A percentile compares a stretch with the other conserved stretches of the same genome.
These are phyloP conservation scores for Tiliacea aurago DNA, from an alignment of 2,888 invertebrate genomes.

Conservation along the genomic window DNA sequence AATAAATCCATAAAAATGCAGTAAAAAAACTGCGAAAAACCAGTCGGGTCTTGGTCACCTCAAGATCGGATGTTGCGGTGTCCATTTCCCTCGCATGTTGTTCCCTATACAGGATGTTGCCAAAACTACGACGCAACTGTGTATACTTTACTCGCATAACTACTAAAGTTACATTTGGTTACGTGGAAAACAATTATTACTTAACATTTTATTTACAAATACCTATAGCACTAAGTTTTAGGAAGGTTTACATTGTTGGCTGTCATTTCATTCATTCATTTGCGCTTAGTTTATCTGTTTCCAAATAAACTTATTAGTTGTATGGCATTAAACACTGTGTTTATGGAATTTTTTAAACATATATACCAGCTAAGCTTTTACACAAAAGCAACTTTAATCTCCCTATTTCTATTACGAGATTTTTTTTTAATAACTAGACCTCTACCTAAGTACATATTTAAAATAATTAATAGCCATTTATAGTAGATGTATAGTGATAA, in stretches of 20 bases:
- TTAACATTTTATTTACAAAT: conserved; percentile 75
- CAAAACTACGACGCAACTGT: conserved; percentile 80
- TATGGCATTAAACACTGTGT: neutral
- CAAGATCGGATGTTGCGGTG: conserved; percentile 87
- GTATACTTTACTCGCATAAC: conserved; percentile 76
- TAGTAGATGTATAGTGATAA: conserved; percentile 55
- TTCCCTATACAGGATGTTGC: conserved; percentile 87
- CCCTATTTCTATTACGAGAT: neutral
- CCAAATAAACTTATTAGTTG: conserved; percentile 9
- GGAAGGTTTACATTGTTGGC: conserved; percentile 57
- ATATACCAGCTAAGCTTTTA: neutral
- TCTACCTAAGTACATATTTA: conserved; percentile 9
- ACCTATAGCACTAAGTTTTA: conserved; percentile 63
- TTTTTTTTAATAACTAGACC: conserved; percentile 16
- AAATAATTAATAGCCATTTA: conserved; percentile 47
- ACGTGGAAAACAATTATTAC: conserved; percentile 76
- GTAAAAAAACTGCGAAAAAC: conserved; percentile 58
- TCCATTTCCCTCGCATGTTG: conserved; percentile 86
- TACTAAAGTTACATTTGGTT: conserved; percentile 74
- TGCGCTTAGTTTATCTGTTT: conserved; percentile 30
- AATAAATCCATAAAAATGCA: conserved; percentile 64
- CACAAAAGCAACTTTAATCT: neutral
- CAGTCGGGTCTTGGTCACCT: conserved; percentile 61
- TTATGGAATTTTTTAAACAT: neutral
- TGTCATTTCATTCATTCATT: conserved; percentile 58